Base-by-base conservation (phyloP, 2,113 vertebrate species). In the Phaetusa simplex region DNA sequence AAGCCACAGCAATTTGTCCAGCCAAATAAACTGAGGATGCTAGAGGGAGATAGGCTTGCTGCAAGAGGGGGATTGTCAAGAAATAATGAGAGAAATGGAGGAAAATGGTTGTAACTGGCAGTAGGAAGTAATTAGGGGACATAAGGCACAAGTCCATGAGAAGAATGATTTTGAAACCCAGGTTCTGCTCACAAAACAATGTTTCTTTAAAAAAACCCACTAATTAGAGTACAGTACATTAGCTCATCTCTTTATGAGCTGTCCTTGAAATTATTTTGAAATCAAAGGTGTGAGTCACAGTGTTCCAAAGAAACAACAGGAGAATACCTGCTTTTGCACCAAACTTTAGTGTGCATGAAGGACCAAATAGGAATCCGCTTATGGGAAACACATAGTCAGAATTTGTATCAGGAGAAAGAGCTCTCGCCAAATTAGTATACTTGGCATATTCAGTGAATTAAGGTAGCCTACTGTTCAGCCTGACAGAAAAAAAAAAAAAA, bases 21-120 rank as follows among this genome's bases (percentile, higher is more conserved):
- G 84, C 77, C 69, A 96, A 94, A 96, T 94, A 88, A 96, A 93
- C 65, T 47, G 81, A 34, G 94, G 65, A 95, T 94, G 86, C 81
- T 71, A 59, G 47, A 85, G 52, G 47, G 66, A 97, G 94, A 96
- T 82, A 96, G 86, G 43, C 78, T 76, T 64, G 26, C 91, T 96
- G 94, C 56, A 71, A 64, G 78, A 55, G 30, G 29, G 32, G 94
- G 93, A 94, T 91, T 94, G 84, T 85, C 87, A 82, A 52, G 73
- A 49, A 93, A 83, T 80, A 81, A 86, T 9, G 6, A 91, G 26
- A 92, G 27, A 88, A 86, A 42, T 43, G 61, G 82, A 86, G 27
- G 56, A 91, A 82, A 91, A 56, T 77, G 19, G 55, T 70, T 81
- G 24, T 42, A 84, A 86, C 76, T 74, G 86, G 36, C 86, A 79